Evolutionary conservation across 2,888 invertebrate genomes (phyloP).

Genomic region (Tenthredo mesomela): DNA sequence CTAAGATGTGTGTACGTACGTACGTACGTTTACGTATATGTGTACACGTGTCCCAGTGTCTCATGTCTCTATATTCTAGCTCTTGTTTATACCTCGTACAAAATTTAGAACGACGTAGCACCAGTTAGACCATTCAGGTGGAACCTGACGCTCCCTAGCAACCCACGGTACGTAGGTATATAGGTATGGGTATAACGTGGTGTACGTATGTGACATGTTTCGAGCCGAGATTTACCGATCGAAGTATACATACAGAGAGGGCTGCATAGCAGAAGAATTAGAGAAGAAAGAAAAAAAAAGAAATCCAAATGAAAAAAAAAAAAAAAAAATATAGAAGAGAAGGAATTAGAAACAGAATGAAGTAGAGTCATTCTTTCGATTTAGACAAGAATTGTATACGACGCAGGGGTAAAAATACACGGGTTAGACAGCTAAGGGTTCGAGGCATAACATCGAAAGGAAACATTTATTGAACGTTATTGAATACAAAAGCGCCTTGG

Average conservation of each 20-base stretch:
- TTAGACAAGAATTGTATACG: background rate
- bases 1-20: background rate
- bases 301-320: background rate
- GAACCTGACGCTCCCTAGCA: background rate
- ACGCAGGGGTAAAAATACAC: background rate
- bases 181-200: background rate
- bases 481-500: constrained; percentile 30
- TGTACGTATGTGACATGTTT: background rate
- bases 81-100: background rate
- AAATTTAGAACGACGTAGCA: background rate
- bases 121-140: background rate
- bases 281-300: background rate
- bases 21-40: background rate
- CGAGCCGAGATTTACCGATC: background rate
- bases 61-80: background rate
- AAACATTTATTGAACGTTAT: constrained; percentile 44
- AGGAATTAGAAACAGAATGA: background rate
- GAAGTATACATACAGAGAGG: background rate
- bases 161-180: background rate
- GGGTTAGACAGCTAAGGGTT: background rate
- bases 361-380: background rate
- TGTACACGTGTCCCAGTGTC: background rate
- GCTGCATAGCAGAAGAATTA: background rate
- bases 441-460: constrained; percentile 7
- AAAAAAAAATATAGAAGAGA: background rate